Evolutionary conservation across 2,113 vertebrate genomes (phyloP).

Genomic region (Actinemys pallida): DNA sequence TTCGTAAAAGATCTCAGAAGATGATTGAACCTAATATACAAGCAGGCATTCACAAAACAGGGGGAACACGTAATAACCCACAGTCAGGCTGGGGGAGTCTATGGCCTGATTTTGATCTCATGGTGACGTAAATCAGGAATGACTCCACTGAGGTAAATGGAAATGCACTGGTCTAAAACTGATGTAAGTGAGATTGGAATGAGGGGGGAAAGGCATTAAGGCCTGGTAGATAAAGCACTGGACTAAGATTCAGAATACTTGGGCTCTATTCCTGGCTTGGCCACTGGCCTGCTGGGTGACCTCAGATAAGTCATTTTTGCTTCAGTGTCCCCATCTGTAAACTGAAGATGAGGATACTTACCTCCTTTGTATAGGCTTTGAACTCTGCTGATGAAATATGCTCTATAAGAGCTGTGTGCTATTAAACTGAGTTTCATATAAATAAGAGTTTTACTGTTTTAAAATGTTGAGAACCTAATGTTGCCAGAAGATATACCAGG

Average conservation of each 20-base stretch:
- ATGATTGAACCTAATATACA: slow-evolving; percentile 54
- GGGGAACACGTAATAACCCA: neutral
- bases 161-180: neutral
- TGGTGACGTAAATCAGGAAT: neutral
- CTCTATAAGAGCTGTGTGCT: neutral
- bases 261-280: neutral
- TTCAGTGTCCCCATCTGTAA: neutral
- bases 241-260: neutral
- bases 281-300: no score
- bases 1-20: slow-evolving; percentile 44
- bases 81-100: neutral
- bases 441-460: slow-evolving; percentile 20
- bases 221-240: neutral
- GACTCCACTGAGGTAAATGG: neutral
- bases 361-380: neutral
- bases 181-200: slow-evolving; percentile 7
- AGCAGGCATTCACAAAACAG: slow-evolving; percentile 52
- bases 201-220: slow-evolving; percentile 19
- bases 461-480: neutral
- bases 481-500: neutral
- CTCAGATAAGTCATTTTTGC: neutral
- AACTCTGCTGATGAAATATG: neutral
- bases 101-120: slow-evolving; percentile 5
- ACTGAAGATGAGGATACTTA: neutral
- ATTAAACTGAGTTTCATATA: slow-evolving; percentile 12